Conservation (phyloP, 2,113 vertebrate genomes). For the Brachyistius frenatus region DNA sequence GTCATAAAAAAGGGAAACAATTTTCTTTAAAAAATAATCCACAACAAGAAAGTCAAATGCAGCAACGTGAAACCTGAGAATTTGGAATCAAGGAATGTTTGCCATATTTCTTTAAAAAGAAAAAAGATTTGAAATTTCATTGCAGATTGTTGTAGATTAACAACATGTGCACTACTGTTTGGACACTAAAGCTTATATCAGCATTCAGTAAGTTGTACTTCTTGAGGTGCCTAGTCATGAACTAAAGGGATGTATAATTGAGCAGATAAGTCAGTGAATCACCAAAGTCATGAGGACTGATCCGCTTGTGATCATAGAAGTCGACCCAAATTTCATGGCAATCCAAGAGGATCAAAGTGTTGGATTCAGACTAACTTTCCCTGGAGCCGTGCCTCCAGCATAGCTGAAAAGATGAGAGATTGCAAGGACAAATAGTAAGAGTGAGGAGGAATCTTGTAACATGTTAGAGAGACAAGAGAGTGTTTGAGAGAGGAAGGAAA, state of each 20-base stretch:
- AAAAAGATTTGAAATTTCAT: no score
- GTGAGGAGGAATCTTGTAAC: constrained; percentile 15
- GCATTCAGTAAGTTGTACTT: neutral
- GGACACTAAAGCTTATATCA: neutral
- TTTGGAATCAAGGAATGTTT: neutral
- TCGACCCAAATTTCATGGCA: constrained; percentile 26
- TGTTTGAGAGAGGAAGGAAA: constrained; percentile 25
- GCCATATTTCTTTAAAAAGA: neutral
- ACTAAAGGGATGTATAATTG: neutral
- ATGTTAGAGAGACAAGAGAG: constrained; percentile 28
- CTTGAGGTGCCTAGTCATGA: neutral
- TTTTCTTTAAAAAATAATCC: no score
- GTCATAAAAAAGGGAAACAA: no score
- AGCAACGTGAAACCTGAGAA: neutral
- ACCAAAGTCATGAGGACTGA: constrained; percentile 14
- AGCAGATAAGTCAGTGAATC: constrained; percentile 16
- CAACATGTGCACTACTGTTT: neutral
- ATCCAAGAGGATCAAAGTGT: constrained; percentile 32
- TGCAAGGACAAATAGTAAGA: constrained; percentile 4
- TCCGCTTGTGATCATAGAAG: constrained; percentile 16
- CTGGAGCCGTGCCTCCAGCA: constrained; percentile 7
- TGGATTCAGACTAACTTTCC: constrained; percentile 22
- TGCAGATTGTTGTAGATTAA: neutral
- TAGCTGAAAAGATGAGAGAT: constrained; percentile 27
- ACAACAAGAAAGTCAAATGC: neutral